Percentiles rank a stretch among this genome's conserved stretches.
These are phyloP conservation scores for Tiaroga cobitis DNA, from an alignment of 2,797 vertebrate genomes.

Conservation along the genomic window DNA sequence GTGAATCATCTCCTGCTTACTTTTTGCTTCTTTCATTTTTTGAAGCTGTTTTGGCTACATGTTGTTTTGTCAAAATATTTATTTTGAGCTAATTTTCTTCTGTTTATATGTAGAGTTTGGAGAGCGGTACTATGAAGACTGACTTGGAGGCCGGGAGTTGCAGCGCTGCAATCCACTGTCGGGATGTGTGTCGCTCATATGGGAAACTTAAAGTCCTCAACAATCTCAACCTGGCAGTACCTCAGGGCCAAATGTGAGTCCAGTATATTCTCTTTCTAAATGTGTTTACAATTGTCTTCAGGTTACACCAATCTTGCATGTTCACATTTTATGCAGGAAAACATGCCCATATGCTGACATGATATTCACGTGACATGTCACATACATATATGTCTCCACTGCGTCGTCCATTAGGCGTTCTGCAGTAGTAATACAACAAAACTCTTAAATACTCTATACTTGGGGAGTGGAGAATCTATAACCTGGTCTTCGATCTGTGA, in stretches of 20 bases:
- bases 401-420: not conserved
- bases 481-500: not conserved
- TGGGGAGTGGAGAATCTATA: not conserved
- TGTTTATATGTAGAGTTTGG: conserved; percentile 56
- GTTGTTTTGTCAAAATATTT: not conserved
- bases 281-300: not conserved
- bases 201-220: conserved; percentile 80
- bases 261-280: not conserved
- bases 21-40: not conserved
- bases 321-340: conserved; percentile 17
- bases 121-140: conserved; percentile 69
- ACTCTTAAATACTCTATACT: not conserved
- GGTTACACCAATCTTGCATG: not conserved
- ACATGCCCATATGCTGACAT: not conserved
- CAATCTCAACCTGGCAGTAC: conserved; percentile 77
- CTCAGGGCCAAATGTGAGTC: conserved; percentile 84
- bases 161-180: conserved; percentile 71
- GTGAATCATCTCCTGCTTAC: not conserved
- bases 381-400: not conserved
- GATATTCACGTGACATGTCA: conserved; percentile 7
- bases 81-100: not conserved
- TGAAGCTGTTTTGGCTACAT: not conserved
- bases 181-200: conserved; percentile 78
- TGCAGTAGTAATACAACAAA: not conserved
- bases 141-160: conserved; percentile 71